These are phyloP conservation scores for Margaritifera margaritifera DNA, from an alignment of 2,888 invertebrate species.

Conservation along the genomic window DNA sequence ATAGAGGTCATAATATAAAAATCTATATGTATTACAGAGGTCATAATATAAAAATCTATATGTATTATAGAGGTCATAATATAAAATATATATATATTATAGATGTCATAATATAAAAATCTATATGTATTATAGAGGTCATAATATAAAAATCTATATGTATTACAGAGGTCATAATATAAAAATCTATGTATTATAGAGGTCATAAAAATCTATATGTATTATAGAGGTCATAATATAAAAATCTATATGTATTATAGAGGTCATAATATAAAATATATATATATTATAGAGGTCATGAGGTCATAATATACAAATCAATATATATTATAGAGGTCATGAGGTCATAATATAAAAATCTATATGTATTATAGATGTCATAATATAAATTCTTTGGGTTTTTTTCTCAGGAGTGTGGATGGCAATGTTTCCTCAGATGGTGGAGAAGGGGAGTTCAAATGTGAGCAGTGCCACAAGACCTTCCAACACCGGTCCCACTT, in stretches of 20 bases:
- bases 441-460: constrained; percentile 79
- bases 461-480: constrained; percentile 87
- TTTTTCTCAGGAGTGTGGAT: constrained; percentile 9
- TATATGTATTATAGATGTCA: not conserved
- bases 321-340: not conserved
- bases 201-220: not conserved
- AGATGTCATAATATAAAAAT: too few species aligned
- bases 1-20: too few species aligned
- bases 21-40: not conserved
- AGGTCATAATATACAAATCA: too few species aligned
- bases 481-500: constrained; percentile 88
- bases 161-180: not conserved
- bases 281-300: not conserved
- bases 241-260: not conserved
- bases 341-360: too few species aligned
- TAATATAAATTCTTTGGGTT: not conserved
- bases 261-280: not conserved
- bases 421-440: constrained; percentile 22
- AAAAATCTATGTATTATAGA: too few species aligned
- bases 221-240: not conserved
- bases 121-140: not conserved
- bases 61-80: not conserved
- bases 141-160: not conserved
- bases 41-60: not conserved
- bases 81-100: too few species aligned